Base-by-base conservation (phyloP, 2,113 vertebrate genomes). In the Eulemur macaco region DNA sequence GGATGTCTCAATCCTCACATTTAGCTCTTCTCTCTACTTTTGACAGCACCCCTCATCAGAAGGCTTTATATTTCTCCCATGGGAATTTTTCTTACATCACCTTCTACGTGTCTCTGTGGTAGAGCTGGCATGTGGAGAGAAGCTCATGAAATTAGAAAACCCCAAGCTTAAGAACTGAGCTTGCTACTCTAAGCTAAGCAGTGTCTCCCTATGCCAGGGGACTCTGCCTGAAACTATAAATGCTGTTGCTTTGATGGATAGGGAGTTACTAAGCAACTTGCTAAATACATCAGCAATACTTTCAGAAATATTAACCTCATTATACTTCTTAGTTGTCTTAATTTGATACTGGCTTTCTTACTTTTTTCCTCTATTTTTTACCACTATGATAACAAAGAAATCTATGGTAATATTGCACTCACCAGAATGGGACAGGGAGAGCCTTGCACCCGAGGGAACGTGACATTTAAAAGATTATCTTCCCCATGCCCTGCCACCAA, bases 241-340 rank as follows among this genome's bases (percentile, higher is more conserved):
- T 56, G 52, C 31, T 91, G 64, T 69, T 86, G 63, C 17, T 80
- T 89, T 60, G 23, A 11, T 54, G 39, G 21, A 73, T 82, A 66
- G 87, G 60, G 78, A 91, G 39, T 84, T 96, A 76, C 63, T 77
- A 92, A 94, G 80, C 39, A 87, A 71, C 56, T 87, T 85, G 68
- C 64, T 90, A 81, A 94, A 89, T 74, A 73, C 18, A 89, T 94
- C 52, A 64, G 39, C 18, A 90, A 54, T 86, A 89, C 54, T 97
- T 97, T 86, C 31, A 77, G 86, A 93, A 83, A 58, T 88, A 86
- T 89, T 95, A 84, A 69, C 34, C 8, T 94, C 69, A 50, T 78
- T 89, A 78, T 91, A 47, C 52, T 56, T 86, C 94, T 94, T 47
- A 96, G 78, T 89, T 92, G 21, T 86, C 63, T 76, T 76, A 69